Conservation (phyloP, 1,140 invertebrate genomes). For the Pogonomyrmex californicus region DNA sequence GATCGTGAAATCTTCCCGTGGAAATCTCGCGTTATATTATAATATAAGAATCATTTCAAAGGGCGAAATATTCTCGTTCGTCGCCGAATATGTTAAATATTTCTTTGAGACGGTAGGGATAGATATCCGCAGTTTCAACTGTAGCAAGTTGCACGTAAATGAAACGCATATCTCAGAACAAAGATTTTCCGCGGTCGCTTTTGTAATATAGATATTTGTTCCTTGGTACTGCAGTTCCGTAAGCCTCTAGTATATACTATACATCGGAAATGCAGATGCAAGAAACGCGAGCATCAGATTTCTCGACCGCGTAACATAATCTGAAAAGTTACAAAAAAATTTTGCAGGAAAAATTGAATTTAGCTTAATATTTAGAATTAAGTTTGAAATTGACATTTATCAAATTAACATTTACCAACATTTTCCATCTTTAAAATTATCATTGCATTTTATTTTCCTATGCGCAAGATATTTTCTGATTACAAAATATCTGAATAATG, state of each 20-base stretch:
- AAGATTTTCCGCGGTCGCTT: slow-evolving; percentile 54
- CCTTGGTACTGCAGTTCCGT: neutral
- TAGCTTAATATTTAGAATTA: neutral
- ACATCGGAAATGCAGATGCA: slow-evolving; percentile 43
- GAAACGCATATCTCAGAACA: slow-evolving; percentile 58
- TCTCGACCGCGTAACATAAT: slow-evolving; percentile 23
- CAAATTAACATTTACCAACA: neutral
- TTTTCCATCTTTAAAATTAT: neutral
- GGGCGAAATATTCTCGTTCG: slow-evolving; percentile 37
- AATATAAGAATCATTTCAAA: slow-evolving; percentile 40
- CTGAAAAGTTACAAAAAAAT: slow-evolving; percentile 18
- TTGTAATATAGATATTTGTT: slow-evolving; percentile 57
- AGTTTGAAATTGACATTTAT: neutral
- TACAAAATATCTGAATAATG: neutral
- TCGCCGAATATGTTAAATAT: slow-evolving; percentile 57
- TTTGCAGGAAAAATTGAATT: neutral
- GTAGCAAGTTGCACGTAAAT: slow-evolving; percentile 54
- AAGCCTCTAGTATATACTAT: slow-evolving; percentile 25
- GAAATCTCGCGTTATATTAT: slow-evolving; percentile 25
- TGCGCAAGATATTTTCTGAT: neutral
- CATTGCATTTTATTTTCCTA: neutral
- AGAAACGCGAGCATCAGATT: slow-evolving; percentile 41
- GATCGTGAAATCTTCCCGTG: slow-evolving; percentile 11
- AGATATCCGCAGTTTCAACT: slow-evolving; percentile 46
- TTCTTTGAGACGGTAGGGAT: slow-evolving; percentile 45